Percentiles rank a stretch among this genome's conserved stretches.
phyloP scores from a whole-genome alignment of 2,113 vertebrate genomes.

The Noturus placidus region DNA sequence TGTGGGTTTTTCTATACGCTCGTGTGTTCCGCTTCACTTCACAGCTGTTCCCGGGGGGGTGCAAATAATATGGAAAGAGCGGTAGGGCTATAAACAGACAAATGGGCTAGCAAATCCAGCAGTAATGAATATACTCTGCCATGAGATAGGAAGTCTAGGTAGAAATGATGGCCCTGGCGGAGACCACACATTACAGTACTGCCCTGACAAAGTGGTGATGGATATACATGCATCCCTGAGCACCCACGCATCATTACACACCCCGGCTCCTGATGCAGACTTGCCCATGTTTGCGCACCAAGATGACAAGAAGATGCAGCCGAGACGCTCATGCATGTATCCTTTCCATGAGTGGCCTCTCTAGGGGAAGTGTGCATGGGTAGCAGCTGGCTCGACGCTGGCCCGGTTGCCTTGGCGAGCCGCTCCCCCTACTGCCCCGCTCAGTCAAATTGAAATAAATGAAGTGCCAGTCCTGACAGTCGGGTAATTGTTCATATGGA shows the following conservation, averaged over 20 bases:
- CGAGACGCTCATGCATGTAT: background rate
- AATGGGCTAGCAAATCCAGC: conserved; percentile 29
- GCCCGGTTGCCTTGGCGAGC: conserved; percentile 56
- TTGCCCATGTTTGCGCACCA: background rate
- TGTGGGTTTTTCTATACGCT: conserved; percentile 24
- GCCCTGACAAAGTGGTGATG: conserved; percentile 10
- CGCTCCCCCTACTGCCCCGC: conserved; percentile 53
- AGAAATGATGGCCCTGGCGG: background rate
- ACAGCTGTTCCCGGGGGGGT: conserved; percentile 30
- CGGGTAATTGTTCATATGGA: conserved; percentile 77
- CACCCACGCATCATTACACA: conserved; percentile 22
- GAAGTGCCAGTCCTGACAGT: conserved; percentile 71
- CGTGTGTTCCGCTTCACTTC: conserved; percentile 23
- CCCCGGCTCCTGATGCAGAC: conserved; percentile 10
- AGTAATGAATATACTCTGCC: conserved; percentile 30
- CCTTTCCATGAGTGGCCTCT: conserved; percentile 22
- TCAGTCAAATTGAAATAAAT: conserved; percentile 79
- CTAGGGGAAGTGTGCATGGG: conserved; percentile 30
- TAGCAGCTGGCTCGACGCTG: conserved; percentile 40
- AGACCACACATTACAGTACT: conserved; percentile 22
- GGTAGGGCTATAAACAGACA: conserved; percentile 35
- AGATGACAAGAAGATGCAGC: background rate
- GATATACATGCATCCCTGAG: conserved; percentile 8
- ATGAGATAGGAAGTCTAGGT: conserved; percentile 6
- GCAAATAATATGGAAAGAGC: conserved; percentile 20